Percentiles rank a stretch among this genome's conserved stretches.
Conservation (phyloP, 2,888 invertebrate genomes). For the Tryphoninae sp. region DNA sequence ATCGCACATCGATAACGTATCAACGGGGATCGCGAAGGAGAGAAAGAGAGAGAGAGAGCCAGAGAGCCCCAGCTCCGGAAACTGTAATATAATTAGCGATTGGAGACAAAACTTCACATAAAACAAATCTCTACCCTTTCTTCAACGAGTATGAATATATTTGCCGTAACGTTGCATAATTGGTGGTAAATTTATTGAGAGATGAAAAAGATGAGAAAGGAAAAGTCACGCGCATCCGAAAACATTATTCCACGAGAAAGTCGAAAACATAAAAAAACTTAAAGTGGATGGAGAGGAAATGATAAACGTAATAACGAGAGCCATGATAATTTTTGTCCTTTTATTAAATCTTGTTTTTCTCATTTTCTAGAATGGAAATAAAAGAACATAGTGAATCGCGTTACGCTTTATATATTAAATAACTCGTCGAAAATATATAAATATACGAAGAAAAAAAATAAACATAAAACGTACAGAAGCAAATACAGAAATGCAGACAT, state of each 20-base stretch:
- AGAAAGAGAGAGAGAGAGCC: neutral
- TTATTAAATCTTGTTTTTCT: constrained; percentile 62
- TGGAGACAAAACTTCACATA: constrained; percentile 69
- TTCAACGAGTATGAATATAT: constrained; percentile 67
- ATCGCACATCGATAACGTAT: no score
- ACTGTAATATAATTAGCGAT: constrained; percentile 68
- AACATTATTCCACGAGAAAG: constrained; percentile 61
- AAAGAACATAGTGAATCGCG: constrained; percentile 71
- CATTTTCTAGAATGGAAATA: constrained; percentile 74
- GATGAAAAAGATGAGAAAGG: constrained; percentile 47
- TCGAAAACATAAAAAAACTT: constrained; percentile 60
- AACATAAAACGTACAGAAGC: constrained; percentile 76
- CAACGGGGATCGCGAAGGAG: no score
- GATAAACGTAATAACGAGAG: constrained; percentile 70
- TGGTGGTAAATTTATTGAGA: constrained; percentile 67
- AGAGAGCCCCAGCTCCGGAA: constrained; percentile 10
- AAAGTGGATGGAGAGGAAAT: constrained; percentile 74
- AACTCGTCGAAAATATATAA: constrained; percentile 77
- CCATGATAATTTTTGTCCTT: constrained; percentile 63
- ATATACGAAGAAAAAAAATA: constrained; percentile 70
- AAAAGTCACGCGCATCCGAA: constrained; percentile 62
- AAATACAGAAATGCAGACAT: constrained; percentile 78
- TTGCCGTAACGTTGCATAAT: constrained; percentile 74
- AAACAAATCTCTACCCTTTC: constrained; percentile 30
- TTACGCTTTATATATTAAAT: constrained; percentile 75